Percentiles rank a stretch among this genome's conserved stretches.
Conservation (phyloP, 2,888 invertebrate species). For the Branchipolynoe longqiensis region DNA sequence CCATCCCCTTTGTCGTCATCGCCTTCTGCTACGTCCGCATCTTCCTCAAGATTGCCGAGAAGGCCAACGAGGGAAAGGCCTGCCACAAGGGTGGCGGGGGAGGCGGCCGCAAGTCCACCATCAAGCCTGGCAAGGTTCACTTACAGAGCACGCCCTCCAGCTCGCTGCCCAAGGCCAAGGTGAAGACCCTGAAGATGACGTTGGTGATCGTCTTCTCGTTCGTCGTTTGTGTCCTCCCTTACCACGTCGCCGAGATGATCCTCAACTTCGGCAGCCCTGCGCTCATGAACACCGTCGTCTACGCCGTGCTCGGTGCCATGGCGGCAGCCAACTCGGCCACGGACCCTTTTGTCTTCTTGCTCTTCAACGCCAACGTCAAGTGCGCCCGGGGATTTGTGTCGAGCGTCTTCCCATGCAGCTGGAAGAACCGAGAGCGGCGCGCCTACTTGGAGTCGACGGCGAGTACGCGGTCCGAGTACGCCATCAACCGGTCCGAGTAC, state of each 20-base stretch:
- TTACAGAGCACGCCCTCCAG: conserved; percentile 78
- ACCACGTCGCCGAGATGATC: conserved; percentile 80
- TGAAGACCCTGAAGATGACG: conserved; percentile 82
- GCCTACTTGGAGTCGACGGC: conserved; percentile 56
- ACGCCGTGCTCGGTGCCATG: conserved; percentile 77
- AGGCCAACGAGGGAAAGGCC: conserved; percentile 73
- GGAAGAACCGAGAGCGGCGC: conserved; percentile 3
- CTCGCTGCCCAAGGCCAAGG: conserved; percentile 80
- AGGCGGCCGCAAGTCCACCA: conserved; percentile 67
- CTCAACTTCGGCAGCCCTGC: conserved; percentile 77
- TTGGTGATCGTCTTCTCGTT: conserved; percentile 80
- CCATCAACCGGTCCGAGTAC: conserved; percentile 48
- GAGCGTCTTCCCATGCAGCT: conserved; percentile 40
- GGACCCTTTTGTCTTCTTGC: conserved; percentile 80
- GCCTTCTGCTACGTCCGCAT: conserved; percentile 79
- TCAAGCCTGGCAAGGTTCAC: conserved; percentile 75
- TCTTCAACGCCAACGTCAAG: conserved; percentile 75
- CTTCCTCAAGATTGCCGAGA: conserved; percentile 79
- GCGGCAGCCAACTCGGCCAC: conserved; percentile 79
- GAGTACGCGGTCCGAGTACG: conserved; percentile 58
- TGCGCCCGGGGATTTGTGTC: conserved; percentile 47
- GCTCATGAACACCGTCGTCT: conserved; percentile 67
- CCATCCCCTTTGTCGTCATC: conserved; percentile 77
- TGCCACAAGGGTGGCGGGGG: too few species aligned
- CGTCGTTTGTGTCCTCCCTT: conserved; percentile 79